phyloP scores from a whole-genome alignment of 2,113 vertebrate species.

The Hippocampus abdominalis region DNA sequence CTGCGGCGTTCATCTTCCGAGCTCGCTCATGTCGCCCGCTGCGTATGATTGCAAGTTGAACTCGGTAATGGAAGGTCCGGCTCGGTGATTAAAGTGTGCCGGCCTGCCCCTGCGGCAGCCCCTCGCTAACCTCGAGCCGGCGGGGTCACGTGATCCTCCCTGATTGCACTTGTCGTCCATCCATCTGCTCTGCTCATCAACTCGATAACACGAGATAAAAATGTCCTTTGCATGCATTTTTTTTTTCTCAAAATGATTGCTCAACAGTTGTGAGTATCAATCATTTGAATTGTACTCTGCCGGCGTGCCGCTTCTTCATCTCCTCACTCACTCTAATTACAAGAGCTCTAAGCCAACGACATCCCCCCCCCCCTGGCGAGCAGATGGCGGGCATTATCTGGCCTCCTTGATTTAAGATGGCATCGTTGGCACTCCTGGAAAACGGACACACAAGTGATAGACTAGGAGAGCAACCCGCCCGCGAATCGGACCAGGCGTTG shows the following conservation, averaged over 20 bases:
- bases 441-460: slow-evolving; percentile 34
- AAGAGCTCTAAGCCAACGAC: slow-evolving; percentile 38
- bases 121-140: not conserved
- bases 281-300: slow-evolving; percentile 9
- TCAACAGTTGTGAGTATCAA: too few species aligned
- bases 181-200: not conserved
- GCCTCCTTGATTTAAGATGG: slow-evolving; percentile 34
- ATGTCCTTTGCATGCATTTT: too few species aligned
- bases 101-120: not conserved
- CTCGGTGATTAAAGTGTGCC: not conserved
- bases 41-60: not conserved
- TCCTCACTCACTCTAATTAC: slow-evolving; percentile 45
- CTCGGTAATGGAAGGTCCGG: not conserved
- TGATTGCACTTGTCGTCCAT: not conserved
- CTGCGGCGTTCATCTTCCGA: not conserved
- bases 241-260: too few species aligned
- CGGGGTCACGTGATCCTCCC: not conserved
- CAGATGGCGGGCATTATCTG: slow-evolving; percentile 53
- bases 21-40: not conserved
- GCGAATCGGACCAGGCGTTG: not conserved
- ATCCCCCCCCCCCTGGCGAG: not conserved
- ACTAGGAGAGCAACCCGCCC: not conserved
- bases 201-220: not conserved
- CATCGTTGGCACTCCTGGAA: slow-evolving; percentile 26
- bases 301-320: slow-evolving; percentile 16